Evolutionary conservation across 2,888 invertebrate species (phyloP), one percentile per base, ranked within the genome.

Genomic region (Drosophila anomalata): DNA sequence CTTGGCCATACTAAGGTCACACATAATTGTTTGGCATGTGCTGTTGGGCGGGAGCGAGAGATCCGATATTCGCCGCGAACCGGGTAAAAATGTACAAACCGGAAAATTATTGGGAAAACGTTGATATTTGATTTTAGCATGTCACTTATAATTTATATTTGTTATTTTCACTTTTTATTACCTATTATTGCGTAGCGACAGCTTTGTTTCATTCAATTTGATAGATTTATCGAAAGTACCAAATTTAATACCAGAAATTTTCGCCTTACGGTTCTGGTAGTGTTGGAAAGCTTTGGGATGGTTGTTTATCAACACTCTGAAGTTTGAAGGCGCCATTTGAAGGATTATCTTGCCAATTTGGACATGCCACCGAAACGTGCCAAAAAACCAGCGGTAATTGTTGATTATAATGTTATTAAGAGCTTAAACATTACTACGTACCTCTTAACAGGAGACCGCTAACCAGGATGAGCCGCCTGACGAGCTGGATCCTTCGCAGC

Each of bases 401-500:
- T 9, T 9, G 9, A 4, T 0, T 36, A 12, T 14, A 4, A 5
- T 11, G 2, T 3, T 9, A 3, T 11, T 24, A 9, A 0, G 11
- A 1, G 7, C 9, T 31, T 24, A 11, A 0, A 14, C 2, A n/a
- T 7, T 20, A 22, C 2, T 41, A 17, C 8, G 9, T 2, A 47
- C 1, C 12, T 20, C 8, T 60, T 6, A 33, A 1, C 8, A 66
- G 66, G 11, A 3, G 22, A 55, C 24, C 2, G 31, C 39, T 7
- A 33, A 14, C 1, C n/a, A 8, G 2, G 57, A 61, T 9, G 41
- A 22, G 9, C 12, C 11, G 14, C 7, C 22, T 12, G 42, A 20
- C 0, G 29, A 57, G 4, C 17, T 89, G 6, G 72, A 85, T 53
- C 31, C 67, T 0, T 51, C 46, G 12, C 62, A 58, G 9, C 89